phyloP scores from a whole-genome alignment of 2,113 vertebrate species.

The Jacana jacana region DNA sequence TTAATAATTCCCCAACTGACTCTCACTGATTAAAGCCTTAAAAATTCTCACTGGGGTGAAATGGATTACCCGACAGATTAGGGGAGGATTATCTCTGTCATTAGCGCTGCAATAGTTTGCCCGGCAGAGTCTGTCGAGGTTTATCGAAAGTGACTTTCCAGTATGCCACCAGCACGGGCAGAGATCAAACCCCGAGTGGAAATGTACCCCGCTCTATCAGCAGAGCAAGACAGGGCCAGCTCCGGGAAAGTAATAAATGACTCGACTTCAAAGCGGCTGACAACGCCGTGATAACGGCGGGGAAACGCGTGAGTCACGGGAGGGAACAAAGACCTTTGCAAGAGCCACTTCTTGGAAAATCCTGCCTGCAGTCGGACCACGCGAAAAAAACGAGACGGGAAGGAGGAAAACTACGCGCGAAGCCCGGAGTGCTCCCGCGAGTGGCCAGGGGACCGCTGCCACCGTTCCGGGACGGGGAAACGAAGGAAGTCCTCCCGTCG shows the following conservation, averaged over 20 bases:
- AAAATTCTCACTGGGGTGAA: conserved; percentile 45
- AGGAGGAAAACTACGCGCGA: not conserved
- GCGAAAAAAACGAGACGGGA: not conserved
- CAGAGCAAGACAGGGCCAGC: conserved; percentile 17
- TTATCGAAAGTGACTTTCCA: conserved; percentile 55
- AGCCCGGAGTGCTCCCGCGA: not conserved
- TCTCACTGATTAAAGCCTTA: conserved; percentile 54
- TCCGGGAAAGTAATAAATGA: conserved; percentile 58
- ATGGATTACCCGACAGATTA: conserved; percentile 55
- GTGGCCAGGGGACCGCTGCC: not conserved
- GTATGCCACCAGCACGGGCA: not conserved
- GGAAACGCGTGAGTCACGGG: conserved; percentile 11
- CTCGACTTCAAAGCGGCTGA: conserved; percentile 62
- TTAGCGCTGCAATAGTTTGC: conserved; percentile 24
- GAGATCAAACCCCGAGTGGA: conserved; percentile 37
- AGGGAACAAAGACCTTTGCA: conserved; percentile 62
- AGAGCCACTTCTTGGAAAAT: not conserved
- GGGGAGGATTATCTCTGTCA: conserved; percentile 49
- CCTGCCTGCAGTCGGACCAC: not conserved
- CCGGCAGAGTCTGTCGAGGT: not conserved
- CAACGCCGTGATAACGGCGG: conserved; percentile 40
- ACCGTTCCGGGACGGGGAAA: not conserved
- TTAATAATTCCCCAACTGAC: conserved; percentile 45
- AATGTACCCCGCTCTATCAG: conserved; percentile 16
- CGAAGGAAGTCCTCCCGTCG: rapidly evolving